These are phyloP conservation scores for Callipepla squamata DNA, from an alignment of 2,113 vertebrate genomes.

Conservation along the genomic window DNA sequence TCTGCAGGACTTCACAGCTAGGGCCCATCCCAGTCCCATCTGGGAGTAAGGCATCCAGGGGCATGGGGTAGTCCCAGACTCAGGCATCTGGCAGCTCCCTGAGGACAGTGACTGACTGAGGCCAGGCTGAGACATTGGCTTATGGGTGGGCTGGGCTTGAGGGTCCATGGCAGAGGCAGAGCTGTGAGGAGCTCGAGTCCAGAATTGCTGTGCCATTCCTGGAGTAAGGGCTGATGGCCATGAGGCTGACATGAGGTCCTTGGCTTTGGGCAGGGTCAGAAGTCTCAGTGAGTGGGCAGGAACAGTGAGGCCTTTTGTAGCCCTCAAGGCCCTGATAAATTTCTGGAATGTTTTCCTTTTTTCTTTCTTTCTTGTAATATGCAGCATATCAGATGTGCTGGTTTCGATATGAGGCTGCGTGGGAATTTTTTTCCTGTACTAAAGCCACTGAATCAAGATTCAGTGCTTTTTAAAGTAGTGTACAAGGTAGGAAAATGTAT, in stretches of 20 bases:
- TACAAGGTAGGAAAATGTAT: not conserved
- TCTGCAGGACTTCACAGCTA: not conserved
- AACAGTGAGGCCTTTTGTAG: not conserved
- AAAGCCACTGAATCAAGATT: not conserved
- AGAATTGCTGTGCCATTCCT: accelerated
- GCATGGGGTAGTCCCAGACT: not conserved
- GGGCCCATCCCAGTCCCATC: not conserved
- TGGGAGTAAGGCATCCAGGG: not conserved
- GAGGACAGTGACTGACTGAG: not conserved
- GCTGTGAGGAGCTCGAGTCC: not conserved
- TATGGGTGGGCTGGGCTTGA: accelerated
- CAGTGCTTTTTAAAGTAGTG: not conserved
- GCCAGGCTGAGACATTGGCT: accelerated
- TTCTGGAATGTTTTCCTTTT: not conserved
- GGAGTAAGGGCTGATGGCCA: accelerated
- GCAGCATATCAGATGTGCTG: not conserved
- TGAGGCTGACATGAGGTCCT: not conserved
- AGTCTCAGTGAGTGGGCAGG: not conserved
- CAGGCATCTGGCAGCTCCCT: not conserved
- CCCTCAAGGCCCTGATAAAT: not conserved
- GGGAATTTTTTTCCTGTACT: not conserved
- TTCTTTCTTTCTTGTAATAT: not conserved
- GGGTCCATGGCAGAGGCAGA: accelerated
- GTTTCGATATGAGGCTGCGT: not conserved
- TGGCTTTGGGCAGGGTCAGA: too few relatives aligned